Conservation (phyloP, 2,113 vertebrate species). For the cat (Felis catus) region DNA sequence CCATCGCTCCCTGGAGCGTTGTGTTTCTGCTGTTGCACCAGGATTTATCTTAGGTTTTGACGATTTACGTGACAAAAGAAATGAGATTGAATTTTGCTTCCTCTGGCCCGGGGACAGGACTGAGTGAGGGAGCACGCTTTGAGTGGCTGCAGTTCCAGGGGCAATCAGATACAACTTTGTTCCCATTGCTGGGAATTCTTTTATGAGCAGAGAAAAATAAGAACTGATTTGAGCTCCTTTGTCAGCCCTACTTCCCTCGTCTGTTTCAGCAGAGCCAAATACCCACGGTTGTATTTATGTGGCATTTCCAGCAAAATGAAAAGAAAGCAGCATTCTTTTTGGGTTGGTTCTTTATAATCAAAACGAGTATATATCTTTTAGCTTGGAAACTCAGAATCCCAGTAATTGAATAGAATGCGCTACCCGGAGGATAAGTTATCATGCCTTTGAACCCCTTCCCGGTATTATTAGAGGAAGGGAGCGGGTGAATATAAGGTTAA, state of each 20-base stretch:
- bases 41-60: slow-evolving; percentile 59
- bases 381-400: slow-evolving; percentile 65
- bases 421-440: slow-evolving; percentile 60
- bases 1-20: not conserved
- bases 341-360: slow-evolving; percentile 65
- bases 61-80: slow-evolving; percentile 37
- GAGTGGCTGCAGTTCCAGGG: not conserved
- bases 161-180: slow-evolving; percentile 70
- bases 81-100: slow-evolving; percentile 49
- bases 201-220: slow-evolving; percentile 52
- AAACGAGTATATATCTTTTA: slow-evolving; percentile 56
- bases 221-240: slow-evolving; percentile 49
- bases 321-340: slow-evolving; percentile 46
- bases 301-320: slow-evolving; percentile 39
- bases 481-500: slow-evolving; percentile 54
- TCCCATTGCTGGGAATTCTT: slow-evolving; percentile 54
- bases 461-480: slow-evolving; percentile 50
- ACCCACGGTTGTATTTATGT: not conserved
- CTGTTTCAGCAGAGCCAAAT: slow-evolving; percentile 3
- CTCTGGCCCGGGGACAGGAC: not conserved
- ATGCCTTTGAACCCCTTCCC: slow-evolving; percentile 58
- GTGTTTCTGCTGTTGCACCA: slow-evolving; percentile 40
- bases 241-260: not conserved
- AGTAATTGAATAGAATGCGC: slow-evolving; percentile 55
- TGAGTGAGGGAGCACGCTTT: not conserved